phyloP scores from a whole-genome alignment of 2,888 invertebrate species.

The Volucella zonaria region DNA sequence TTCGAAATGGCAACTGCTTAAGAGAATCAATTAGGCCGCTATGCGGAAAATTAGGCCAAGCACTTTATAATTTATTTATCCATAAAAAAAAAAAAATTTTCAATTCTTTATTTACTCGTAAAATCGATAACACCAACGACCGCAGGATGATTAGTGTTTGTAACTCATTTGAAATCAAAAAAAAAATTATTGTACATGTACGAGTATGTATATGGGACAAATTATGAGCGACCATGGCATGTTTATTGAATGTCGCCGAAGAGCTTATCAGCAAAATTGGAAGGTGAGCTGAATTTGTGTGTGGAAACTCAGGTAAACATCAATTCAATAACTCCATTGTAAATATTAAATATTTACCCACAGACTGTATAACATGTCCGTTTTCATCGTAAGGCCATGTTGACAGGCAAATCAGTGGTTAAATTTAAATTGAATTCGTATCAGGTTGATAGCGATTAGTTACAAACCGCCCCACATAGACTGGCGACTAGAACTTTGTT shows the following conservation, averaged over 20 bases:
- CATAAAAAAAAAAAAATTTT: constrained; percentile 30
- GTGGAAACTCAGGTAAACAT: constrained; percentile 54
- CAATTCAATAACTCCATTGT: constrained; percentile 35
- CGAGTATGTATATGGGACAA: constrained; percentile 10
- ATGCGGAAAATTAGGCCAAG: constrained; percentile 12
- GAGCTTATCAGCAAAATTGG: constrained; percentile 42
- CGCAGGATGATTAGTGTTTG: constrained; percentile 20
- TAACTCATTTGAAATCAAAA: not conserved
- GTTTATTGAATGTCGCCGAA: constrained; percentile 60
- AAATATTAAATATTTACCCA: constrained; percentile 52
- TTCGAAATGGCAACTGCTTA: not conserved
- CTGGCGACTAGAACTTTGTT: not conserved
- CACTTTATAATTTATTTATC: constrained; percentile 50
- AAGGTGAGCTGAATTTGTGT: not conserved
- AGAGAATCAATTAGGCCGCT: not conserved
- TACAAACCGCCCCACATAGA: constrained; percentile 16
- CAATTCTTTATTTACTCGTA: constrained; percentile 44
- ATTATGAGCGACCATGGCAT: constrained; percentile 48
- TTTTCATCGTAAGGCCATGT: not conserved
- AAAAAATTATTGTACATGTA: not conserved
- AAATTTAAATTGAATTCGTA: constrained; percentile 13
- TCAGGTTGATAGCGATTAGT: constrained; percentile 46
- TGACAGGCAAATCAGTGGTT: constrained; percentile 1
- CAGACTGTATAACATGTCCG: constrained; percentile 16
- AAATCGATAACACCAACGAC: constrained; percentile 38